Evolutionary conservation across 1,140 invertebrate genomes (phyloP).

Genomic region (Paraescarpia echinospica): DNA sequence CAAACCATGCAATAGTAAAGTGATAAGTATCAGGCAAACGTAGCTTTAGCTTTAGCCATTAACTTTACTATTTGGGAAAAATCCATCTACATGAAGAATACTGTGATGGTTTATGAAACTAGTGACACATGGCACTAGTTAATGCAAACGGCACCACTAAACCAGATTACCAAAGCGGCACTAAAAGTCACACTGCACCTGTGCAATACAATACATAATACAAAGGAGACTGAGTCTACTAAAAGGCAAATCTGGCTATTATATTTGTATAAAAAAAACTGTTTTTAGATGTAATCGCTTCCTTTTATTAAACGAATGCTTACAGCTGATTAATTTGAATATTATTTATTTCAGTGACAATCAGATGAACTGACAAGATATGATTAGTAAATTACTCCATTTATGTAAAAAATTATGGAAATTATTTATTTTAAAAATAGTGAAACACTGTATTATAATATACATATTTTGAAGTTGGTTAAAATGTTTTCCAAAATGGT

Average conservation of each 20-base stretch:
- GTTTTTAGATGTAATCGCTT: neutral
- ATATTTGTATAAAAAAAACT: neutral
- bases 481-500: neutral
- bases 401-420: too few species aligned
- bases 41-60: too few species aligned
- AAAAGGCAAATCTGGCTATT: neutral
- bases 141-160: neutral
- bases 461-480: neutral
- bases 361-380: too few species aligned
- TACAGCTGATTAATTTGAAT: too few species aligned
- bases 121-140: neutral
- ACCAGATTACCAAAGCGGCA: neutral
- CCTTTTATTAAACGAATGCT: too few species aligned
- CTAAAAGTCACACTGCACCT: neutral
- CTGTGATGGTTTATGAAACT: neutral
- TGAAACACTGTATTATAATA: neutral
- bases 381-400: too few species aligned
- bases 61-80: neutral
- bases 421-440: too few species aligned
- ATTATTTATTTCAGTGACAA: too few species aligned
- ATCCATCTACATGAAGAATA: neutral
- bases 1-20: neutral
- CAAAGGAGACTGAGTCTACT: neutral
- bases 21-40: too few species aligned
- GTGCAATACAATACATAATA: neutral